A percentile compares a stretch with the other conserved stretches of the same genome.
Evolutionary conservation across 1,140 invertebrate species (phyloP).

Genomic region (Dysdera silvatica): DNA sequence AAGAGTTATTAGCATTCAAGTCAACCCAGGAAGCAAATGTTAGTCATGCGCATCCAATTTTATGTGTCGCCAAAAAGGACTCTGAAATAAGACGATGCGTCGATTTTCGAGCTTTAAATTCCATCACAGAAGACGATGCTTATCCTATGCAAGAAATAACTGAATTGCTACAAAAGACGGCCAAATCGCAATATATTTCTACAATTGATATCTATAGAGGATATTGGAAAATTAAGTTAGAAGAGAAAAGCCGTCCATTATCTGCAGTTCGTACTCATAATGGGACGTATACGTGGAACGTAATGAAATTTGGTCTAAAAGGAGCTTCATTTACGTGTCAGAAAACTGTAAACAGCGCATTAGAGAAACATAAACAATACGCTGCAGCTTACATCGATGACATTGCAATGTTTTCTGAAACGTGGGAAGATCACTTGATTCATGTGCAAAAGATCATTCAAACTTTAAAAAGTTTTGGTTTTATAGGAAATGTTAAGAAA

Average conservation of each 20-base stretch:
- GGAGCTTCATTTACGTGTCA: constrained; percentile 37
- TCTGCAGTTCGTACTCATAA: constrained; percentile 15
- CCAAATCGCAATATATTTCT: not conserved
- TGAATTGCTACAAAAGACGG: not conserved
- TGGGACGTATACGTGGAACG: constrained; percentile 21
- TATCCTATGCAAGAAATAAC: constrained; percentile 1
- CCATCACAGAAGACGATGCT: no score
- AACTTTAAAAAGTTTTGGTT: no score
- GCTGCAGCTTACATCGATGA: constrained; percentile 35
- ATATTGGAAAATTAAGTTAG: constrained; percentile 33
- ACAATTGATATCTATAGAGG: constrained; percentile 2
- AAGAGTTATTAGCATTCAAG: no score
- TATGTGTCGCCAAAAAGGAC: no score
- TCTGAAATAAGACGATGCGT: not conserved
- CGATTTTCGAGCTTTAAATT: not conserved
- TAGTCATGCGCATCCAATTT: no score
- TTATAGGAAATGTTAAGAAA: no score
- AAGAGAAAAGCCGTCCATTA: constrained; percentile 30
- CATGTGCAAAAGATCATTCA: no score
- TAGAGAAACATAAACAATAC: constrained; percentile 19
- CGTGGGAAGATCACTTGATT: no score
- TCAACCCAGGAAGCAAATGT: no score
- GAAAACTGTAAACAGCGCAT: constrained; percentile 34
- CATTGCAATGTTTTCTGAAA: constrained; percentile 26
- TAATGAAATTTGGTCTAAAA: constrained; percentile 36